These are phyloP conservation scores for Aplodontia rufa DNA, from an alignment of 2,113 vertebrate species.

Conservation along the genomic window DNA sequence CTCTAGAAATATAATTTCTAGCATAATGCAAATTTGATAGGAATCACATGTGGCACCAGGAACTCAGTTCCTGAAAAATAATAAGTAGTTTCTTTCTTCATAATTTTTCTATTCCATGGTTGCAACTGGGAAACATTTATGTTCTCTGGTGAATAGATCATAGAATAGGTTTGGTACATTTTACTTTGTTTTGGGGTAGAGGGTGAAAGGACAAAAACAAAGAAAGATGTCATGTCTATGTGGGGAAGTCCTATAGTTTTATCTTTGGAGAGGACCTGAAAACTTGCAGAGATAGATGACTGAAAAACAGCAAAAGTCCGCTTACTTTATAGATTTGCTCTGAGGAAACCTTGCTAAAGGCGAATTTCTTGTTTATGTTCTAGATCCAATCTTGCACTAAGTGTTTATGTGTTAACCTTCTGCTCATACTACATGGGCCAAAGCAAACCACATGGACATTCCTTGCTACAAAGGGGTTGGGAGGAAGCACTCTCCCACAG, in stretches of 20 bases:
- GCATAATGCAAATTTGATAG: background rate
- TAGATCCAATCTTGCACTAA: background rate
- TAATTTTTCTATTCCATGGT: background rate
- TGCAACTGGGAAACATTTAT: background rate
- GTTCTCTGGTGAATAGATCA: background rate
- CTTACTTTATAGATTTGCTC: background rate
- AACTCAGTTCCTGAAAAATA: background rate
- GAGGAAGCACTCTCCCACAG: background rate
- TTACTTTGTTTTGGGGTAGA: background rate
- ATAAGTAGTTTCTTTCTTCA: background rate
- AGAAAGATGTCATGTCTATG: background rate
- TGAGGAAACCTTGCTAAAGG: background rate
- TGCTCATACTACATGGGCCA: background rate
- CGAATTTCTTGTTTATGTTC: background rate
- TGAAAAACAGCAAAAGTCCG: background rate
- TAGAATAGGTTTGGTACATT: background rate
- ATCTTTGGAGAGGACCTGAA: fast-evolving
- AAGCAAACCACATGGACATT: background rate
- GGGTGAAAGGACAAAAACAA: background rate
- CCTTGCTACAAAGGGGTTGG: background rate
- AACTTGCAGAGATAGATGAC: background rate
- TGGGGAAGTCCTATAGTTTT: background rate
- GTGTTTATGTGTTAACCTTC: background rate
- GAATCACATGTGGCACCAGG: background rate
- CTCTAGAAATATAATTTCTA: background rate